phyloP scores from a whole-genome alignment of 2,888 invertebrate genomes.

The Priocnemis perturbator region DNA sequence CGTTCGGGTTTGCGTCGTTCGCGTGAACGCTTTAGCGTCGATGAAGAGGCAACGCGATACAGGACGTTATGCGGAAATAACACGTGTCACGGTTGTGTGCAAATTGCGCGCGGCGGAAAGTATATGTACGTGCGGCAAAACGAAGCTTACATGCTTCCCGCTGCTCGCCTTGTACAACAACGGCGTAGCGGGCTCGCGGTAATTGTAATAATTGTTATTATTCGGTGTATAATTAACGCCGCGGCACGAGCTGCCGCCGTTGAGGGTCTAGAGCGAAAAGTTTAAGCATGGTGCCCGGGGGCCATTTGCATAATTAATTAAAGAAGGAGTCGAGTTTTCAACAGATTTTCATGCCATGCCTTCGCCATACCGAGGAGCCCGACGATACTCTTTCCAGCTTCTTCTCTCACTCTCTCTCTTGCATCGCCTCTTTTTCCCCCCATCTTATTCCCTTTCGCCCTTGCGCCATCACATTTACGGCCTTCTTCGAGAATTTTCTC shows the following conservation, averaged over 20 bases:
- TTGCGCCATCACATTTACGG: not conserved
- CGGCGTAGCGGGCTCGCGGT: constrained; percentile 51
- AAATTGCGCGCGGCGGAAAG: constrained; percentile 19
- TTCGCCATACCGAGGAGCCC: constrained; percentile 43
- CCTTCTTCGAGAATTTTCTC: not conserved
- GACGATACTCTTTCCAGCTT: constrained; percentile 29
- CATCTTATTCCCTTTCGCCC: constrained; percentile 1
- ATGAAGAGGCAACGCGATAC: not conserved
- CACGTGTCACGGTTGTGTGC: constrained; percentile 35
- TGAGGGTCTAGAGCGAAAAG: constrained; percentile 66
- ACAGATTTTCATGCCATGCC: constrained; percentile 67
- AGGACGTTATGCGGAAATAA: constrained; percentile 36
- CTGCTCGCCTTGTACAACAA: constrained; percentile 20
- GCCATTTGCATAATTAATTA: constrained; percentile 73
- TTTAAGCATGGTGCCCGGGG: constrained; percentile 68
- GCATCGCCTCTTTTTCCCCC: not conserved
- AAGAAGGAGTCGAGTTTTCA: constrained; percentile 70
- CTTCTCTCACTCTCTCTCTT: constrained; percentile 3
- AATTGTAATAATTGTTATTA: constrained; percentile 73
- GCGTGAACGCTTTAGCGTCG: no score
- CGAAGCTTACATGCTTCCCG: constrained; percentile 28
- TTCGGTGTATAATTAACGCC: constrained; percentile 72
- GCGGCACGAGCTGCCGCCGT: constrained; percentile 57
- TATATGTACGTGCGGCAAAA: not conserved
- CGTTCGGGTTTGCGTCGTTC: no score